These are phyloP conservation scores for Gymnogyps californianus DNA, from an alignment of 2,113 vertebrate genomes.

Conservation along the genomic window DNA sequence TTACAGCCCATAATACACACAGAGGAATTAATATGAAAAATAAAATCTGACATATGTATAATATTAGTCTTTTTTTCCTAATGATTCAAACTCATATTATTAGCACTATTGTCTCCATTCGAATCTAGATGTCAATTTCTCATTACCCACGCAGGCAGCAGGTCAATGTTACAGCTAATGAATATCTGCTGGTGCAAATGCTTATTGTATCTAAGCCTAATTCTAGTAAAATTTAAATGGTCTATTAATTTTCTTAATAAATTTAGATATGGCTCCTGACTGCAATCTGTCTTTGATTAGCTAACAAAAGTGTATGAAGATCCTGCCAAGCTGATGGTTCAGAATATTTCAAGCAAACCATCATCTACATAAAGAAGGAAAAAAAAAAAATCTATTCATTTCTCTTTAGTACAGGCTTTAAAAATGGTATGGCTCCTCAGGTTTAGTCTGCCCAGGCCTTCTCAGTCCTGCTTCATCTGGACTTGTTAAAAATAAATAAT, in stretches of 20 bases:
- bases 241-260: slow-evolving; percentile 82
- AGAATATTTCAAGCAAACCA: slow-evolving; percentile 62
- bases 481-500: background rate
- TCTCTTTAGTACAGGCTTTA: background rate
- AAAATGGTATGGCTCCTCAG: background rate
- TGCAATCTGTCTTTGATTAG: slow-evolving; percentile 80
- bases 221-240: slow-evolving; percentile 78
- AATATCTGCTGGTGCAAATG: slow-evolving; percentile 63
- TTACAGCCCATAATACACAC: background rate
- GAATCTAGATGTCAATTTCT: slow-evolving; percentile 62
- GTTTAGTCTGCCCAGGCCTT: background rate
- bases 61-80: background rate
- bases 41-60: background rate
- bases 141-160: slow-evolving; percentile 47
- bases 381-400: background rate
- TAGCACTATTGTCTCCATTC: background rate
- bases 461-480: background rate
- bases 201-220: slow-evolving; percentile 71
- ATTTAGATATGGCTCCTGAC: slow-evolving; percentile 79
- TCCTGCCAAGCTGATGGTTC: slow-evolving; percentile 62
- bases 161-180: slow-evolving; percentile 71
- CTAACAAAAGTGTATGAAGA: slow-evolving; percentile 71
- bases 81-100: background rate
- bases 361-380: background rate
- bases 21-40: background rate